Conservation (phyloP, 2,113 vertebrate species). For the Oncorhynchus mykiss region DNA sequence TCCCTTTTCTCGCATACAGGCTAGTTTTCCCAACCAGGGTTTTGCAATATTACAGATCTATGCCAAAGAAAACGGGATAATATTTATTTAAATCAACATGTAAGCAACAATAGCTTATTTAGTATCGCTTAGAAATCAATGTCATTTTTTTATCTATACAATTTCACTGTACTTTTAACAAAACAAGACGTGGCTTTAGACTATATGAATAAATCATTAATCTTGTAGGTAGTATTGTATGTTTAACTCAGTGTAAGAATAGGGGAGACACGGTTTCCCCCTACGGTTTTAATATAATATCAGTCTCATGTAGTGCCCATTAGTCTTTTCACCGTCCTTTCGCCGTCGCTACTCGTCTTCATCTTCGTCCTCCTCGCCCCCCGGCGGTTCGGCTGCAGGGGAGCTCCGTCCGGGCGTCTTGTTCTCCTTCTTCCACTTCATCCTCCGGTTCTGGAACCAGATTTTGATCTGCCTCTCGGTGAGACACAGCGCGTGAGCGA, state of each 20-base stretch:
- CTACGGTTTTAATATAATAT: not conserved
- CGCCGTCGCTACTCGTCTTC: conserved; percentile 18
- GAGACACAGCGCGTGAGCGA: conserved; percentile 81
- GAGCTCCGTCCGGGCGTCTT: conserved; percentile 69
- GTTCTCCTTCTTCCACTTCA: conserved; percentile 88
- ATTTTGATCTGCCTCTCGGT: conserved; percentile 85
- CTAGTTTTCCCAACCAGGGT: not conserved
- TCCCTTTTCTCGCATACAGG: conserved; percentile 1
- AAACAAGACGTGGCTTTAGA: conserved; percentile 7
- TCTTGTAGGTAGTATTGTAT: conserved; percentile 32
- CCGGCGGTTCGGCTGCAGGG: conserved; percentile 69
- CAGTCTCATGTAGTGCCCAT: conserved; percentile 10
- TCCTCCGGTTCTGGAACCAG: conserved; percentile 84
- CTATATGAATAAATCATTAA: conserved; percentile 19
- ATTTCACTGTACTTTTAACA: conserved; percentile 9
- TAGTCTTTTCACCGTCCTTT: not conserved
- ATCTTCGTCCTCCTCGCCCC: conserved; percentile 80
- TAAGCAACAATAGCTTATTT: not conserved
- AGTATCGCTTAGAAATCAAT: conserved; percentile 5
- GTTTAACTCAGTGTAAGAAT: conserved; percentile 33
- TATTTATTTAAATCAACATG: not conserved
- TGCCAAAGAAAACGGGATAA: not conserved
- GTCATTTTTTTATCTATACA: not conserved
- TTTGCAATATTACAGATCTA: conserved; percentile 3
- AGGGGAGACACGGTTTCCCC: not conserved